These are phyloP conservation scores for Cataglyphis albicans DNA, from an alignment of 2,888 invertebrate species.

Conservation along the genomic window DNA sequence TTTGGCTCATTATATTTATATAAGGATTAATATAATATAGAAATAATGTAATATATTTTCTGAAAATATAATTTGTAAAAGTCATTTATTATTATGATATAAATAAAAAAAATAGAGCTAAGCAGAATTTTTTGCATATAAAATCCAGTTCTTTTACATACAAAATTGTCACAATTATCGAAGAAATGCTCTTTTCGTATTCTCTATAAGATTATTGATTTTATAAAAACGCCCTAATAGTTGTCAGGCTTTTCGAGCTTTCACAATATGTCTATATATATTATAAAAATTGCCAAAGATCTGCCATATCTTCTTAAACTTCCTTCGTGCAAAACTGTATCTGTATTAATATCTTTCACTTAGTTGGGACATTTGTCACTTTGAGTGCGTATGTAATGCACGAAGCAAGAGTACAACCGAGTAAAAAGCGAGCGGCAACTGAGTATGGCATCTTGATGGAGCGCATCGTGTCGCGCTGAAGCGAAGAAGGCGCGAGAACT, in stretches of 20 bases:
- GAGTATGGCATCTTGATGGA: constrained; percentile 14
- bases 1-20: background rate
- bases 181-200: background rate
- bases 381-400: background rate
- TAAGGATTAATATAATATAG: background rate
- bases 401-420: background rate
- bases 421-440: background rate
- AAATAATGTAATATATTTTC: background rate
- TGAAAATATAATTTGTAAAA: background rate
- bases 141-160: background rate
- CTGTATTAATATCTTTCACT: background rate
- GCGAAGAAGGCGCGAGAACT: constrained; percentile 57
- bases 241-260: background rate
- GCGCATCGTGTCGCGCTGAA: constrained; percentile 16
- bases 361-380: background rate
- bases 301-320: background rate
- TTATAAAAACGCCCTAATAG: no score
- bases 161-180: background rate
- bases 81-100: background rate
- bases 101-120: background rate
- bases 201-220: background rate
- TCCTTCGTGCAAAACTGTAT: background rate
- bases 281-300: background rate
- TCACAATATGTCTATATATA: background rate
- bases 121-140: background rate